Percentiles rank a stretch among this genome's conserved stretches.
Conservation (phyloP, 1,140 invertebrate genomes). For the Pentalonia nigronervosa region DNA sequence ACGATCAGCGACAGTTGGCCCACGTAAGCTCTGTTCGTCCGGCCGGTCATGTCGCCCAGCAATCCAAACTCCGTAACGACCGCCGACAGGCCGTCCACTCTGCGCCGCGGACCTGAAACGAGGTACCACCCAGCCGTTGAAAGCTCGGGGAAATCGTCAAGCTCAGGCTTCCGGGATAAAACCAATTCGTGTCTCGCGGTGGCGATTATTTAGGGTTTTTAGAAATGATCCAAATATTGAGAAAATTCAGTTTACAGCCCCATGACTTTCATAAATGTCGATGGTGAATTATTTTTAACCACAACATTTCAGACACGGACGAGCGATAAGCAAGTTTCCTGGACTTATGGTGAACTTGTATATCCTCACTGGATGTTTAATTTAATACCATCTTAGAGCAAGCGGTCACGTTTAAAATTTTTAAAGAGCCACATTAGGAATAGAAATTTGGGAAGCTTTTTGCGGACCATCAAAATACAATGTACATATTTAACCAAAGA, state of each 20-base stretch:
- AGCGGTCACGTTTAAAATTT: background rate
- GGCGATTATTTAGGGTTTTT: no score
- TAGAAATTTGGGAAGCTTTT: background rate
- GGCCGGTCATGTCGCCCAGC: background rate
- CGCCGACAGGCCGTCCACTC: background rate
- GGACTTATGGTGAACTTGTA: no score
- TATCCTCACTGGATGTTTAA: no score
- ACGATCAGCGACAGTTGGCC: background rate
- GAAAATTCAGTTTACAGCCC: background rate
- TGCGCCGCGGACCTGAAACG: background rate
- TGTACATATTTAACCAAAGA: background rate
- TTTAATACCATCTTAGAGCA: no score
- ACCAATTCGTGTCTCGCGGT: background rate
- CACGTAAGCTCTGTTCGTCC: background rate
- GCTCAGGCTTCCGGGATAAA: background rate
- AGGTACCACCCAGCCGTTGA: background rate
- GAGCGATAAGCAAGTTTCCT: no score
- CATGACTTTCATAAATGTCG: background rate
- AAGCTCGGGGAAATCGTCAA: background rate
- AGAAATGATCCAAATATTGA: background rate
- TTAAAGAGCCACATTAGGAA: background rate
- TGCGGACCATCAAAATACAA: background rate
- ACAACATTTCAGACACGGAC: background rate
- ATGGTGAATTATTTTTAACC: background rate
- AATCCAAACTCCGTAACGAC: background rate